Base-by-base conservation (phyloP, 2,888 invertebrate genomes). In the Eudemis profundana region DNA sequence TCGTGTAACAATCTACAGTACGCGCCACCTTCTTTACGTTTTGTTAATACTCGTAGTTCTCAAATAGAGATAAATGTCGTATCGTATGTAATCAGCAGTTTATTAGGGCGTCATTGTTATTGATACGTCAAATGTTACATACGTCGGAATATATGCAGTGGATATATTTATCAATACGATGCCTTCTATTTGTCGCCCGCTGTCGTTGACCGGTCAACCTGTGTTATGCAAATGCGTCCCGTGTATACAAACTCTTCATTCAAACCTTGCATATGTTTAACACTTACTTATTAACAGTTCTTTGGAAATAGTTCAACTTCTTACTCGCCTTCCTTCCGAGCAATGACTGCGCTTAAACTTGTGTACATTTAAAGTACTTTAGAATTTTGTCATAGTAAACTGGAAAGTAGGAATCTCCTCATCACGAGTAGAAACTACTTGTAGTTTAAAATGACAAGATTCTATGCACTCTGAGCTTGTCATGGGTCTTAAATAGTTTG, bases 201-300 rank as follows among this genome's bases (percentile, higher is more conserved):
- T 60, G 65, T 53, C 65, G 60, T 60, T 60, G 65, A 53, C 65
- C 65, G 60, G 60, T 53, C 65, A 42, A 29, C 15, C 46, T 38
- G 36, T 65, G 65, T 60, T 65, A 65, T 65, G 59, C 53, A 65
- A 65, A 65, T 53, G 50, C 38, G 19, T n/a, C 27, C 14, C 65
- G 17, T 51, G 51, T 46, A 21, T 38, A 29, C 46, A 60, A 40
- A 46, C 46, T 64, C 44, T 38, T 60, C 59, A 46, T 53, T 65
- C 38, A 40, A 65, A 65, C 53, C 33, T 57, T 65, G 60, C 44
- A 65, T 65, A 65, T 53, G 65, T 60, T 64, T 64, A 46, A 64
- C 57, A 51, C 57, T 59, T 8, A 38, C 38, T 44, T 60, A 60
- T 65, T 65, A 51, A 65, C 65, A 65, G 59, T 59, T 65, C 53